phyloP scores from a whole-genome alignment of 2,888 invertebrate species.

The Ophion obscuratus region DNA sequence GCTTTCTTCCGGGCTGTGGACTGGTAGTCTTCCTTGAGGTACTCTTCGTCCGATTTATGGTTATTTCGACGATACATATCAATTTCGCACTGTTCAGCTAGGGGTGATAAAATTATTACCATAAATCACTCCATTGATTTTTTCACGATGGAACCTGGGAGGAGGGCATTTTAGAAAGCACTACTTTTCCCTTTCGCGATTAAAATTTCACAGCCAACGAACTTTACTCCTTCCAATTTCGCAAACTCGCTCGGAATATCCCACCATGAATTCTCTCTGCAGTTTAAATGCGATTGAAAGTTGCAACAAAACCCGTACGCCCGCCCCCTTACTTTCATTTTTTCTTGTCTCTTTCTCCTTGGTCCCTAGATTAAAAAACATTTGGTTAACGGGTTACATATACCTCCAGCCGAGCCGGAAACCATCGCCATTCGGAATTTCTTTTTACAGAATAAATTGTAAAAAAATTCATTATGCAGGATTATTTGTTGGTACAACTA shows the following conservation, averaged over 20 bases:
- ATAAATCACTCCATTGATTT: neutral
- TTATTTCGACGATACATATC: neutral
- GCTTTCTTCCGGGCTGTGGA: no score
- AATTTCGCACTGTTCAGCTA: no score
- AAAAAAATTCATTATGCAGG: no score
- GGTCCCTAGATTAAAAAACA: slow-evolving; percentile 36
- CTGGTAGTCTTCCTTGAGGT: no score
- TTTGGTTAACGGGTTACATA: slow-evolving; percentile 1
- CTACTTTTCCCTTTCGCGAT: slow-evolving; percentile 31
- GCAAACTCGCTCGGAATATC: slow-evolving; percentile 25
- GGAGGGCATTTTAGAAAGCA: neutral
- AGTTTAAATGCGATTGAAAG: slow-evolving; percentile 48
- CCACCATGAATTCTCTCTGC: slow-evolving; percentile 1
- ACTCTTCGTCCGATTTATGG: no score
- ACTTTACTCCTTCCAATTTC: slow-evolving; percentile 41
- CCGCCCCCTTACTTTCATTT: neutral
- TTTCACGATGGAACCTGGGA: neutral
- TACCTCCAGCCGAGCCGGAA: neutral
- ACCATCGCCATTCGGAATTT: no score
- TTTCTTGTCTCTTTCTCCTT: slow-evolving; percentile 9
- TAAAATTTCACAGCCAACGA: slow-evolving; percentile 32
- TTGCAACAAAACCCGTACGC: slow-evolving; percentile 37
- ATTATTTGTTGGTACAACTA: no score
- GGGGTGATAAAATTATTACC: neutral
- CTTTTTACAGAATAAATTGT: no score